These are phyloP conservation scores for Harpegnathos saltator DNA, from an alignment of 1,140 invertebrate genomes.

Conservation along the genomic window DNA sequence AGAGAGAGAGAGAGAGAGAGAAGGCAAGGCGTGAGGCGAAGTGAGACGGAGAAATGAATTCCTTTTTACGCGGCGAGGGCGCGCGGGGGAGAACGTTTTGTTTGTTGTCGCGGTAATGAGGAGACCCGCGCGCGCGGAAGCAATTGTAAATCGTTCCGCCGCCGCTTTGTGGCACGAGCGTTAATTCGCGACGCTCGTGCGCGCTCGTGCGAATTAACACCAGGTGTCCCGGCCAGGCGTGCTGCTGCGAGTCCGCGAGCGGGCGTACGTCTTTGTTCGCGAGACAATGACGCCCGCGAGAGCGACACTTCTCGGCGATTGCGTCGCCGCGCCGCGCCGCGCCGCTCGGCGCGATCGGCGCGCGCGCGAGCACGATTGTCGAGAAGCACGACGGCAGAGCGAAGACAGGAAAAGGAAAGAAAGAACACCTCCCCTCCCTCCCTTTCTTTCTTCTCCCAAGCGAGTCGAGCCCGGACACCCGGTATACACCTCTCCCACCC, in stretches of 20 bases:
- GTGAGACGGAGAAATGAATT: conserved; percentile 20
- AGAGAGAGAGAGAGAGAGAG: no score
- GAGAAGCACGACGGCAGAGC: no score
- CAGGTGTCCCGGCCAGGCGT: conserved; percentile 6
- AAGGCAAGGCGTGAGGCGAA: no score
- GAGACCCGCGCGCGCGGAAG: conserved; percentile 5
- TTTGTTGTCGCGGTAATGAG: conserved; percentile 33
- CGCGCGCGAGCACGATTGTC: no score
- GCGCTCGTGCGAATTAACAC: conserved; percentile 41
- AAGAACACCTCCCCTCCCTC: no score
- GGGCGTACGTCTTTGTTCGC: not conserved
- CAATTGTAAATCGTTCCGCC: conserved; percentile 38
- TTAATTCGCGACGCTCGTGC: conserved; percentile 24
- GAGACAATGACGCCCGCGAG: not conserved
- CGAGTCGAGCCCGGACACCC: not conserved
- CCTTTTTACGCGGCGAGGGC: not conserved
- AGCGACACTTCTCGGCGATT: conserved; percentile 24
- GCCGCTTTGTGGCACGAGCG: conserved; percentile 11
- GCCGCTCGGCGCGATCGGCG: conserved; percentile 21
- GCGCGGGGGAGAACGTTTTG: conserved; percentile 15
- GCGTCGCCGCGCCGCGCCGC: not conserved
- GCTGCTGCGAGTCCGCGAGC: not conserved
- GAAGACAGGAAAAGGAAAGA: no score
- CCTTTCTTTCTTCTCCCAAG: no score
- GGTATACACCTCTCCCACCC: no score